Conservation (phyloP, 2,888 invertebrate species). For the Tricholauxania praeusta region DNA sequence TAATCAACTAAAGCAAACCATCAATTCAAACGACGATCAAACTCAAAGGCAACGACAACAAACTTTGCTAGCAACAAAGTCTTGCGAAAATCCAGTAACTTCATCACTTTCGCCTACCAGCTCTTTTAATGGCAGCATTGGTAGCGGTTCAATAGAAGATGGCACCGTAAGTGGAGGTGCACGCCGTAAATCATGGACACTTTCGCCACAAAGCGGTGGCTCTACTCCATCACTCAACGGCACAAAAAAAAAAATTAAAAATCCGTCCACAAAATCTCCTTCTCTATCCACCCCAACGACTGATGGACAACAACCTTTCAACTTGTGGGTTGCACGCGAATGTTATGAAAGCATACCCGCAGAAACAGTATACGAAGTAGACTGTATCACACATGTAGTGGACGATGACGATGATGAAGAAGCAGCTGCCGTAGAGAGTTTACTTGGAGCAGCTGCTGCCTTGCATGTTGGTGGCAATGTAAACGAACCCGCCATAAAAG, state of each 20-base stretch:
- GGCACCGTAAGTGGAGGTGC: conserved; percentile 61
- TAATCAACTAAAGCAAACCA: conserved; percentile 50
- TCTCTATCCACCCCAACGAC: conserved; percentile 40
- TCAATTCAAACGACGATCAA: conserved; percentile 37
- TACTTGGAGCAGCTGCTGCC: conserved; percentile 63
- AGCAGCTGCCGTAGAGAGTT: conserved; percentile 59
- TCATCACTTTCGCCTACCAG: conserved; percentile 58
- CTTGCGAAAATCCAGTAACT: conserved; percentile 56
- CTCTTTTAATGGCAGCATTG: conserved; percentile 61
- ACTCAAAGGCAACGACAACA: conserved; percentile 49
- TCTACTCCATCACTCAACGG: conserved; percentile 67
- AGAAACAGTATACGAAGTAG: conserved; percentile 62
- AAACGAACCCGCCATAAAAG: conserved; percentile 23
- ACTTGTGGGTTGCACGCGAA: conserved; percentile 67
- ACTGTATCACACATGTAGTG: conserved; percentile 48
- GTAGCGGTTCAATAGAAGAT: conserved; percentile 54
- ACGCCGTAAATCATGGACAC: conserved; percentile 61
- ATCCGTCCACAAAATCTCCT: conserved; percentile 60
- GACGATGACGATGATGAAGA: conserved; percentile 54
- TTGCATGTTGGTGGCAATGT: conserved; percentile 52
- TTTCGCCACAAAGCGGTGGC: conserved; percentile 59
- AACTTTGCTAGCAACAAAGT: conserved; percentile 58
- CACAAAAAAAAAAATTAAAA: conserved; percentile 76
- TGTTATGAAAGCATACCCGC: conserved; percentile 66
- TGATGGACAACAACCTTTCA: conserved; percentile 55